Conservation (phyloP, 2,797 vertebrate genomes). For the Steatocranus sp. region DNA sequence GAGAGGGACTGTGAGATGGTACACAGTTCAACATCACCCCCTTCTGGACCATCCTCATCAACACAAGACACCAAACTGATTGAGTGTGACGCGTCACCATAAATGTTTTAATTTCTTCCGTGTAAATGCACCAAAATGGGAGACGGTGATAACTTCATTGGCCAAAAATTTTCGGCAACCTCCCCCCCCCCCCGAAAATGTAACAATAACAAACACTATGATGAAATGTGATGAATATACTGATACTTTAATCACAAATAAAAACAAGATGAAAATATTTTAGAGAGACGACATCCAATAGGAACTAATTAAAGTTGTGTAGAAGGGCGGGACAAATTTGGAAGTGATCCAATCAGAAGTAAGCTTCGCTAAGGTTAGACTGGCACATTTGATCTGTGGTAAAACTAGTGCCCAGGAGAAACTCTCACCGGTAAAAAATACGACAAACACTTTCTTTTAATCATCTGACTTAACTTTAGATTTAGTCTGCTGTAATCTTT, state of each 20-base stretch:
- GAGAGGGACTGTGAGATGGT: neutral
- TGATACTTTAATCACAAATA: neutral
- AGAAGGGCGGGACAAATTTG: neutral
- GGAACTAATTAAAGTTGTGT: neutral
- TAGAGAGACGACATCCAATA: neutral
- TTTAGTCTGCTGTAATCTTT: neutral
- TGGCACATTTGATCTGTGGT: neutral
- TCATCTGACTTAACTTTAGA: neutral
- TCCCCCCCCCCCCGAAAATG: accelerated
- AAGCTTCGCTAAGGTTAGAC: neutral
- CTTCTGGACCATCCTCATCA: constrained; percentile 9
- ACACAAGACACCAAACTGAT: neutral
- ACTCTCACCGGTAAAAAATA: neutral
- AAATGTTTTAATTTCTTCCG: neutral
- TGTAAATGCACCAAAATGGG: neutral
- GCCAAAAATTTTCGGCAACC: neutral
- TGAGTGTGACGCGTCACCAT: neutral
- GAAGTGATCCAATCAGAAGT: neutral
- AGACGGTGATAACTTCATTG: accelerated
- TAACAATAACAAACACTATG: neutral
- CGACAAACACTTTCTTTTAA: neutral
- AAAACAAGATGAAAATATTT: neutral
- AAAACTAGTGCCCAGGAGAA: neutral
- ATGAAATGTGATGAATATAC: neutral
- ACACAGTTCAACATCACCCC: constrained; percentile 19